These are phyloP conservation scores for Scaptomyza cyrtandrae DNA, from an alignment of 2,888 invertebrate genomes.

Conservation along the genomic window DNA sequence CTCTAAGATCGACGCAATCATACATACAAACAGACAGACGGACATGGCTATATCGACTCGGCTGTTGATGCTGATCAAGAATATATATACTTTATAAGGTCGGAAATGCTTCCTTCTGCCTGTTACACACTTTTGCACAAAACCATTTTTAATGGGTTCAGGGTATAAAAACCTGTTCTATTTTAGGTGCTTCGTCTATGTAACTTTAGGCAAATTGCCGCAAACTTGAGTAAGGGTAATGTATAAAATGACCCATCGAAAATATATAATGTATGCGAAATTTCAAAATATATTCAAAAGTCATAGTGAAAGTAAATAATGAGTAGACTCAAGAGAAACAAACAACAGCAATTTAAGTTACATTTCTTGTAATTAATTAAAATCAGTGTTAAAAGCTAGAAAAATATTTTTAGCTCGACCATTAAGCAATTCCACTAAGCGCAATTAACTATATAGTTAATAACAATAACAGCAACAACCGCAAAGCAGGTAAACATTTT, in stretches of 20 bases:
- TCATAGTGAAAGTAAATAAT: constrained; percentile 19
- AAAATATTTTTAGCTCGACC: constrained; percentile 34
- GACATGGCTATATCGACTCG: too few species aligned
- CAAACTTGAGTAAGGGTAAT: constrained; percentile 8
- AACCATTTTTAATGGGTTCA: too few species aligned
- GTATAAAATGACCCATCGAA: constrained; percentile 19
- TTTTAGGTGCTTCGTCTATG: background rate
- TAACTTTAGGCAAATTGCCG: constrained; percentile 19
- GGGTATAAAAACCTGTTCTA: background rate
- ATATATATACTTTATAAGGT: too few species aligned
- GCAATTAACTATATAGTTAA: constrained; percentile 7
- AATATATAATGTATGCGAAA: constrained; percentile 18
- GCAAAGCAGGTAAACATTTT: constrained; percentile 21
- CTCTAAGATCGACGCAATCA: too few species aligned
- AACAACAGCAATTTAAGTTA: too few species aligned
- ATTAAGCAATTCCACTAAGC: constrained; percentile 45
- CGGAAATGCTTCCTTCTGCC: too few species aligned
- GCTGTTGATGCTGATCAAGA: too few species aligned
- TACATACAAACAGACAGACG: too few species aligned
- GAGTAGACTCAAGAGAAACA: background rate
- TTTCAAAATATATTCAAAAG: constrained; percentile 19
- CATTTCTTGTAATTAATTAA: constrained; percentile 26
- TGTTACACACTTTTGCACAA: too few species aligned
- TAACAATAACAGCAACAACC: constrained; percentile 9
- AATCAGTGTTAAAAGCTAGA: constrained; percentile 19